Conservation (phyloP, 2,113 vertebrate genomes). For the Candoia aspera region DNA sequence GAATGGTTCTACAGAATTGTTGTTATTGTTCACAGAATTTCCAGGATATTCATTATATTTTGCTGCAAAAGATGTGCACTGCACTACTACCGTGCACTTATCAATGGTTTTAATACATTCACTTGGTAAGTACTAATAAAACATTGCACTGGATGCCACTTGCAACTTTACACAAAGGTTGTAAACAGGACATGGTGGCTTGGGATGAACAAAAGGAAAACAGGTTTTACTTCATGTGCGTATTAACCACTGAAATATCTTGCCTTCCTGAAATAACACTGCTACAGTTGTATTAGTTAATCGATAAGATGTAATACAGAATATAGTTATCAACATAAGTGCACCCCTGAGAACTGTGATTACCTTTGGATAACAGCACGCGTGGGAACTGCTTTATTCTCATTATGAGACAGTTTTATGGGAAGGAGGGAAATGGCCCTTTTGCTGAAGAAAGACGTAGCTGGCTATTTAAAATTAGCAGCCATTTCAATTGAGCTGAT, state of each 20-base stretch:
- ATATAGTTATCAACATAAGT: conserved; percentile 71
- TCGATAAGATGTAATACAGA: conserved; percentile 72
- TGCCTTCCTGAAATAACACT: conserved; percentile 64
- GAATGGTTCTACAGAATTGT: too few relatives aligned
- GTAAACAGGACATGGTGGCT: conserved; percentile 35
- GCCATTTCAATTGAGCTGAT: conserved; percentile 56
- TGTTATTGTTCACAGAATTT: neutral
- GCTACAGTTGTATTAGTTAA: conserved; percentile 71
- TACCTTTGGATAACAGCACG: conserved; percentile 72
- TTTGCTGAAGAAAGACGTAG: conserved; percentile 66
- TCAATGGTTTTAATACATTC: conserved; percentile 28
- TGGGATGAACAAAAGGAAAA: conserved; percentile 3
- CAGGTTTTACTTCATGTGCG: conserved; percentile 35
- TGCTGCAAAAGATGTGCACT: conserved; percentile 13
- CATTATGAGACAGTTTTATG: conserved; percentile 70
- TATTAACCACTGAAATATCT: conserved; percentile 43
- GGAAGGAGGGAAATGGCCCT: conserved; percentile 55
- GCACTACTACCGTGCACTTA: neutral
- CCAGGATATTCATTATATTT: neutral
- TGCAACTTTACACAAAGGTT: conserved; percentile 27
- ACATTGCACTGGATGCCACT: conserved; percentile 24
- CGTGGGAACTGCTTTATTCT: conserved; percentile 68
- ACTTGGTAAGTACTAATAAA: conserved; percentile 36
- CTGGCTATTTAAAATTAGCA: conserved; percentile 62
- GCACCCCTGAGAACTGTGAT: conserved; percentile 71